phyloP scores from a whole-genome alignment of 2,888 invertebrate genomes.

The Ecdyonurus torrentis region DNA sequence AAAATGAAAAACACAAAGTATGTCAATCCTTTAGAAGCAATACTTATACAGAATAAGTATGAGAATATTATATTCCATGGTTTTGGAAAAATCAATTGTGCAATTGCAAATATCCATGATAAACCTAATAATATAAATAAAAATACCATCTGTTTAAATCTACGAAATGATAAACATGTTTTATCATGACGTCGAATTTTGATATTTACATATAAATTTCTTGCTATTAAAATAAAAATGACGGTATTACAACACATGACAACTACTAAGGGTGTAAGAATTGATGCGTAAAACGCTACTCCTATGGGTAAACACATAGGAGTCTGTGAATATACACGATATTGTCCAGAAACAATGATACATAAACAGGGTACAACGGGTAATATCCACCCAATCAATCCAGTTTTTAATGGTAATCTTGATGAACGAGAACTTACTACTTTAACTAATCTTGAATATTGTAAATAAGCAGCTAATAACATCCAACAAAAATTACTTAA shows the following conservation, averaged over 20 bases:
- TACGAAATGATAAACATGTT: conserved; percentile 3
- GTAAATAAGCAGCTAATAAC: conserved; percentile 11
- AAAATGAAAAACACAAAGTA: conserved; percentile 12
- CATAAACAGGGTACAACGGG: conserved; percentile 8
- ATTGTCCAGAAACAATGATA: conserved; percentile 1
- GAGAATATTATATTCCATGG: conserved; percentile 6
- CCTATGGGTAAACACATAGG: conserved; percentile 10
- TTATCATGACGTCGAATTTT: not conserved
- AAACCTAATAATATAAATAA: conserved; percentile 11
- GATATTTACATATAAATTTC: conserved; percentile 5
- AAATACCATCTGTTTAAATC: conserved; percentile 7
- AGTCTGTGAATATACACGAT: conserved; percentile 3
- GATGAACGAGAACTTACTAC: conserved; percentile 6
- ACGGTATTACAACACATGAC: conserved; percentile 6
- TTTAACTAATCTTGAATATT: conserved; percentile 9
- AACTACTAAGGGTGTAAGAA: conserved; percentile 5
- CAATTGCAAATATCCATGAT: conserved; percentile 10
- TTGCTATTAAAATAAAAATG: conserved; percentile 8
- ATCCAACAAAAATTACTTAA: conserved; percentile 11
- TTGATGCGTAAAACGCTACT: conserved; percentile 7
- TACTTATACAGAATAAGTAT: conserved; percentile 10
- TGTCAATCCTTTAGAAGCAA: conserved; percentile 9
- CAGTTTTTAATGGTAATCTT: conserved; percentile 10
- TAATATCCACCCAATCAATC: conserved; percentile 10
- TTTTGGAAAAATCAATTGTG: not conserved